Percentiles rank a stretch among this genome's conserved stretches.
phyloP scores from a whole-genome alignment of 2,888 invertebrate species.

The Platynereis dumerilii region DNA sequence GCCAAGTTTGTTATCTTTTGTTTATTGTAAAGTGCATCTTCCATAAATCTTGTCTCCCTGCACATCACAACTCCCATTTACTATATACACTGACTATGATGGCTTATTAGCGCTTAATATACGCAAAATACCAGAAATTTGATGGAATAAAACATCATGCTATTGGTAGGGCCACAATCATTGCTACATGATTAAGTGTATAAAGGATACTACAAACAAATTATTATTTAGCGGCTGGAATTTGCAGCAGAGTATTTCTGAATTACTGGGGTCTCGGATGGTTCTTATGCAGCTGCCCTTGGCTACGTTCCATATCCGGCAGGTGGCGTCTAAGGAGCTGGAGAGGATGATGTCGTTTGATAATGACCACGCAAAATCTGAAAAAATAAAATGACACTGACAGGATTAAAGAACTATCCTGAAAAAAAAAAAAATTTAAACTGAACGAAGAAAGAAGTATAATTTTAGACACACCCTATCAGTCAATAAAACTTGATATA shows the following conservation, averaged over 20 bases:
- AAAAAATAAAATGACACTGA: no score
- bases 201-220: constrained; percentile 79
- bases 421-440: no score
- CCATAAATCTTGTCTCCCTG: no score
- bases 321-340: constrained; percentile 76
- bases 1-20: neutral
- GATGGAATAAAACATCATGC: no score
- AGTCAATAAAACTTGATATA: no score
- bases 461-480: no score
- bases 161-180: neutral
- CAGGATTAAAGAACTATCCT: no score
- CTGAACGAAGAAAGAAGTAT: no score
- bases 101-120: no score
- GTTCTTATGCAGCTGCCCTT: constrained; percentile 60
- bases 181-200: neutral
- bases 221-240: constrained; percentile 88
- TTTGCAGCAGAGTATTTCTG: constrained; percentile 68
- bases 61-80: no score
- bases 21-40: neutral
- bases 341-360: constrained; percentile 84
- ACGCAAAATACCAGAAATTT: no score
- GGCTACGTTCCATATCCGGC: constrained; percentile 75
- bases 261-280: constrained; percentile 52
- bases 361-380: constrained; percentile 83
- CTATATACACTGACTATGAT: no score